phyloP scores from a whole-genome alignment of 2,888 invertebrate species.

The Xestobium rufovillosum region DNA sequence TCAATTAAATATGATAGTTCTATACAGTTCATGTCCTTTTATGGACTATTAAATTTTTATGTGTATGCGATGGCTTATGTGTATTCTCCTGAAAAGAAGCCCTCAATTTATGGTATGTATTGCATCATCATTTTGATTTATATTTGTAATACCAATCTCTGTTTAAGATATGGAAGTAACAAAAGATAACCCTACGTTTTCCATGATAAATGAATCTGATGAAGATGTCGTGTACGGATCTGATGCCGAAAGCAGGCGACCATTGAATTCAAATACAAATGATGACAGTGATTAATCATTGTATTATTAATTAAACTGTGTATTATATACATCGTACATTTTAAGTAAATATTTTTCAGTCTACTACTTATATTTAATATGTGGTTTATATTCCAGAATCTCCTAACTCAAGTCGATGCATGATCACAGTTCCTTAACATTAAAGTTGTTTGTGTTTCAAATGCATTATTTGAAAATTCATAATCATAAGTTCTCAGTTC shows the following conservation, averaged over 20 bases:
- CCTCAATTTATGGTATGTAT: slow-evolving; percentile 68
- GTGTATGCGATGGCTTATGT: slow-evolving; percentile 90
- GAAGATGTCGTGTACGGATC: slow-evolving; percentile 94
- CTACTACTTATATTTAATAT: too few relatives aligned
- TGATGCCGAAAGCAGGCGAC: slow-evolving; percentile 78
- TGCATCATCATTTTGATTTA: slow-evolving; percentile 2
- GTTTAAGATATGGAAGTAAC: slow-evolving; percentile 79
- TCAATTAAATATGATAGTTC: slow-evolving; percentile 85
- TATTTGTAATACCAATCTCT: slow-evolving; percentile 7
- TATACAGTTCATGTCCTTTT: slow-evolving; percentile 92
- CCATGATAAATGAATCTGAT: slow-evolving; percentile 97
- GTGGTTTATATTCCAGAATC: too few relatives aligned
- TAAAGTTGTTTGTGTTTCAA: too few relatives aligned
- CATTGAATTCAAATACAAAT: slow-evolving; percentile 63
- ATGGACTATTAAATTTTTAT: slow-evolving; percentile 90
- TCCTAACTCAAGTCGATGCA: too few relatives aligned
- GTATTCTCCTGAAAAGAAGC: slow-evolving; percentile 75
- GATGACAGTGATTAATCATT: slow-evolving; percentile 60
- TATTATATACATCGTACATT: too few relatives aligned
- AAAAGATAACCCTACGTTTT: slow-evolving; percentile 95
- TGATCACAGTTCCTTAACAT: too few relatives aligned
- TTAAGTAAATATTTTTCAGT: too few relatives aligned
- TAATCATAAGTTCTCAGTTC: too few relatives aligned
- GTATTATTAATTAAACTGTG: slow-evolving; percentile 4
- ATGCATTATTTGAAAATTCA: too few relatives aligned